A percentile compares a stretch with the other conserved stretches of the same genome.
Conservation (phyloP, 2,113 vertebrate species). For the Lota lota region DNA sequence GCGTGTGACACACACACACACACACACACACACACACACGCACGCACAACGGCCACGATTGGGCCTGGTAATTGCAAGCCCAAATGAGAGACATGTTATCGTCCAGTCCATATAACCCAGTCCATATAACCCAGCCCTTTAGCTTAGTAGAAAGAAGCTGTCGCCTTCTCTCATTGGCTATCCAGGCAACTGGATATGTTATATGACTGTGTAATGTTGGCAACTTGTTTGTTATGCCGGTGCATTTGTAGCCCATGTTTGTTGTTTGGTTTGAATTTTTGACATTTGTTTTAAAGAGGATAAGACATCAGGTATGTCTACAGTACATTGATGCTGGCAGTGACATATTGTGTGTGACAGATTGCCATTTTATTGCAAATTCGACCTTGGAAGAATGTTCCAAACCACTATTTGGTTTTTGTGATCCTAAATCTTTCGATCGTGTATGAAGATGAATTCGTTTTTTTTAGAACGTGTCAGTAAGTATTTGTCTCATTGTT, state of each 20-base stretch:
- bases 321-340: slow-evolving; percentile 52
- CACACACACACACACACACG: too few relatives aligned
- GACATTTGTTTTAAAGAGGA: slow-evolving; percentile 27
- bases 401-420: too few relatives aligned
- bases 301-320: slow-evolving; percentile 74
- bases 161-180: slow-evolving; percentile 41
- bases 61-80: slow-evolving; percentile 68
- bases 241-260: slow-evolving; percentile 34
- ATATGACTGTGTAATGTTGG: slow-evolving; percentile 56
- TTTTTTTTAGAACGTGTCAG: slow-evolving; percentile 3
- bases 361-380: slow-evolving; percentile 50
- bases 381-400: slow-evolving; percentile 17
- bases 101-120: slow-evolving; percentile 53
- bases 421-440: too few relatives aligned
- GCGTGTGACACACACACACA: slow-evolving; percentile 21
- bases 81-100: slow-evolving; percentile 54
- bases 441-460: too few relatives aligned
- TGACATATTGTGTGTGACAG: slow-evolving; percentile 57
- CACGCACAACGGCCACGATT: slow-evolving; percentile 31
- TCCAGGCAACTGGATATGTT: slow-evolving; percentile 53
- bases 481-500: slow-evolving; percentile 44
- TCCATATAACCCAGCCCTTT: slow-evolving; percentile 47
- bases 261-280: slow-evolving; percentile 25
- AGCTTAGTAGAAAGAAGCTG: slow-evolving; percentile 48
- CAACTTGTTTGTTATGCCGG: slow-evolving; percentile 50